These are phyloP conservation scores for Pinna nobilis DNA, from an alignment of 1,140 invertebrate species.

Conservation along the genomic window DNA sequence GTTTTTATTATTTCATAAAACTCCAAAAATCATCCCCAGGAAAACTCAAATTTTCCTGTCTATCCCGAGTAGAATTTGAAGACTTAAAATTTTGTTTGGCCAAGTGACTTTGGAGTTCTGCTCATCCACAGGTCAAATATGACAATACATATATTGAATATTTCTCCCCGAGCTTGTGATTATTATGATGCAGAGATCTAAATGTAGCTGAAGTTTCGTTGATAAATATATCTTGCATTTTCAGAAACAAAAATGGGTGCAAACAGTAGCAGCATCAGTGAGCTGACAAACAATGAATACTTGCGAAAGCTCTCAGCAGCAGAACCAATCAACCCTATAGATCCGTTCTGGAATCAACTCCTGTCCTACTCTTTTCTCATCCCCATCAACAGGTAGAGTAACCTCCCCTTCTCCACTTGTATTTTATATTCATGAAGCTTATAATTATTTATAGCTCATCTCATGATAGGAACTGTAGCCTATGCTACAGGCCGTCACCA, in stretches of 20 bases:
- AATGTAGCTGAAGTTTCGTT: neutral
- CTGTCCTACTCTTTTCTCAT: conserved; percentile 90
- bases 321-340: conserved; percentile 88
- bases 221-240: neutral
- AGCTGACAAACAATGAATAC: conserved; percentile 88
- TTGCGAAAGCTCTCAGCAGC: conserved; percentile 86
- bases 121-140: neutral
- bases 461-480: no score
- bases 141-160: no score
- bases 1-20: no score
- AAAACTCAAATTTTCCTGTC: no score
- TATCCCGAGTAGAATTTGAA: no score
- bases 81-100: conserved; percentile 16
- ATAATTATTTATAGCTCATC: no score
- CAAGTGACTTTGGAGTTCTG: neutral
- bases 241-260: conserved; percentile 83
- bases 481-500: neutral
- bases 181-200: no score
- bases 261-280: conserved; percentile 86
- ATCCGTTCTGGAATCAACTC: conserved; percentile 95
- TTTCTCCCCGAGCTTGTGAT: no score
- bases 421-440: neutral
- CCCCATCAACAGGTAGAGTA: conserved; percentile 66
- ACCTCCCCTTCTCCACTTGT: neutral
- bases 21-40: no score